Conservation (phyloP, 2,113 vertebrate genomes). For the Zosterops pallidus region DNA sequence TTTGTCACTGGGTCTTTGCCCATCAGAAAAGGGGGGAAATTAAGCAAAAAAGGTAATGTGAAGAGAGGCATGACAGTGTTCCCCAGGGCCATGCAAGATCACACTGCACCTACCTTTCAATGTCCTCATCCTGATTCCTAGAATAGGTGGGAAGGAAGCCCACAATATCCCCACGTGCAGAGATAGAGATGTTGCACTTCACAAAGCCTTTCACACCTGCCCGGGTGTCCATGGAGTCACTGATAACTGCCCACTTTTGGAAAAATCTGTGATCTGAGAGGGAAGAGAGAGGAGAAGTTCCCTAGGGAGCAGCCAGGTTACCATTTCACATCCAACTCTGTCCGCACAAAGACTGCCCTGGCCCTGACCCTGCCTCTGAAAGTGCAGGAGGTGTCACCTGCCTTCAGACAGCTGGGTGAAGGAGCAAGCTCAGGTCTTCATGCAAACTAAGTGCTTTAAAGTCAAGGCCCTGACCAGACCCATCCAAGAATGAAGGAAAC, state of each 20-base stretch:
- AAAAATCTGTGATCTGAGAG: conserved; percentile 88
- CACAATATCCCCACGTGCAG: conserved; percentile 80
- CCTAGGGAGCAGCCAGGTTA: background rate
- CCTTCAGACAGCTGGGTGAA: background rate
- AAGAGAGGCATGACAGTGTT: background rate
- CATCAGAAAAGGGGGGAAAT: background rate
- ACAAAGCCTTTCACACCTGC: conserved; percentile 90
- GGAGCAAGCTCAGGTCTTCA: background rate
- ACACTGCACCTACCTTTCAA: conserved; percentile 83
- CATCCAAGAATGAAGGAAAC: background rate
- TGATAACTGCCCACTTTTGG: conserved; percentile 93
- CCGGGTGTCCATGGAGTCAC: conserved; percentile 86
- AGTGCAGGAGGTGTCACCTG: background rate
- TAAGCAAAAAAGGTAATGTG: background rate
- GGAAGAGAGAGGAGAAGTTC: background rate
- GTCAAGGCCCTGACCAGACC: background rate
- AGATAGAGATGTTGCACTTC: conserved; percentile 84
- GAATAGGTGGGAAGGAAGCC: conserved; percentile 63
- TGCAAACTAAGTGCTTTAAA: background rate
- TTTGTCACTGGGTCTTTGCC: background rate
- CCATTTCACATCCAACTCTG: rapidly evolving
- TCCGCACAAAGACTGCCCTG: background rate
- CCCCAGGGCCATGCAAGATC: background rate
- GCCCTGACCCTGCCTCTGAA: background rate
- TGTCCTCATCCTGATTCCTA: conserved; percentile 77